These are phyloP conservation scores for Cephus nigrinus DNA, from an alignment of 2,888 invertebrate species.

Conservation along the genomic window DNA sequence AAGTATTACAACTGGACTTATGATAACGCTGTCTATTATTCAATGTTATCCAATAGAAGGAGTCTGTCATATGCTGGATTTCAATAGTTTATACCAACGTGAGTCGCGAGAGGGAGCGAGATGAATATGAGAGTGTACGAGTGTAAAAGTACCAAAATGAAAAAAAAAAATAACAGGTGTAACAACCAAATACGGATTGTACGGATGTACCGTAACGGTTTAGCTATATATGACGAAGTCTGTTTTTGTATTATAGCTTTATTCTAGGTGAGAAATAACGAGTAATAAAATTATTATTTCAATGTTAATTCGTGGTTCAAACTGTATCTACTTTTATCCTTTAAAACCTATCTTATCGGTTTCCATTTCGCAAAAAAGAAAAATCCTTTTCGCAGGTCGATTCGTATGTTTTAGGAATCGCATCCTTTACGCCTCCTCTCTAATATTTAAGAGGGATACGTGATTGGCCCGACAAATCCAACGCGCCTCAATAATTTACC, in stretches of 20 bases:
- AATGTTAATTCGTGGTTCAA: conserved; percentile 40
- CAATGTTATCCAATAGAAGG: background rate
- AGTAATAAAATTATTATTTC: conserved; percentile 54
- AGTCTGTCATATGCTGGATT: background rate
- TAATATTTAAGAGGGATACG: conserved; percentile 63
- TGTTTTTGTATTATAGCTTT: conserved; percentile 53
- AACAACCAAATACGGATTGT: background rate
- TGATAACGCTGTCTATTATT: background rate
- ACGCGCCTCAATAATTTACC: conserved; percentile 64
- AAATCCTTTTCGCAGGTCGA: background rate
- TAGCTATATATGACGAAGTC: conserved; percentile 14
- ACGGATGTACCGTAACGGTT: background rate
- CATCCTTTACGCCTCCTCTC: conserved; percentile 43
- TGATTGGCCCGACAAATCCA: conserved; percentile 63
- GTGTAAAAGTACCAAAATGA: background rate
- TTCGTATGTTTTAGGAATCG: background rate
- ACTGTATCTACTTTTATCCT: background rate
- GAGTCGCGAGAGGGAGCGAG: background rate
- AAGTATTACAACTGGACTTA: background rate
- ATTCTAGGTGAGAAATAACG: conserved; percentile 41
- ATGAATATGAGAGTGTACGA: background rate
- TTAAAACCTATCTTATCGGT: background rate
- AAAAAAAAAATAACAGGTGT: background rate
- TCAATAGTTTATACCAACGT: background rate
- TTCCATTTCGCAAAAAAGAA: background rate